Base-by-base conservation (phyloP, 1,140 invertebrate species). In the Drosophila carrolli region DNA sequence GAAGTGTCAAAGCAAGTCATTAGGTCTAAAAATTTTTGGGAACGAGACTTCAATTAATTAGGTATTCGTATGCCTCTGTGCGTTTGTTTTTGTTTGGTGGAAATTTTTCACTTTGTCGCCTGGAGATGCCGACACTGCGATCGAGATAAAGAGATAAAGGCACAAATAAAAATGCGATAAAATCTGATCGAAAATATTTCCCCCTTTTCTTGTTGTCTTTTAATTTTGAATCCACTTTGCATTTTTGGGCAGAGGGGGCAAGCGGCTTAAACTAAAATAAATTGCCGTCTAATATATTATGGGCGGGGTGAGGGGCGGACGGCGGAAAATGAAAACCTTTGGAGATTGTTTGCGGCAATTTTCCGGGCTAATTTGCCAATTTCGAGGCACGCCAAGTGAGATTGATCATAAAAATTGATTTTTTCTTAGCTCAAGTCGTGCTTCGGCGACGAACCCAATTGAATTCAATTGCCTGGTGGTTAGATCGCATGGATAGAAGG, bases 1-100 rank as follows among this genome's bases (percentile, higher is more conserved):
- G 77, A 89, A 84, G 84, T 89, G 84, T 89, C 84, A 89, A 89
- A 89, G 84, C 84, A 89, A 89, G 84, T 89, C 84, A 89, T 89
- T 89, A 89, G 84, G 72, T 75, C 51, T 59, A 89, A 75, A 67
- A 62, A 61, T 56, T 59, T 32, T 1, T 46, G 48, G 40, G 29
- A 55, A 61, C 37, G 46, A 23, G 44, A 48, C 40, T 43, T 66
- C 84, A 83, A 88, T 88, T 88, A 88, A 88, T 89, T 88, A 84
- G 53, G 53, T 78, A 88, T 88, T 78, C 81, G 61, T 76, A 70
- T 73, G 70, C 75, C 72, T 60, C 61, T 80, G 62, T 65, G 70
- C 57, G 67, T 78, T 78, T 75, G 62, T 55, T 75, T 66, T 53
- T 61, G 63, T 48, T 48, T n/a, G 35, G 51, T 37, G 9, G 48